Evolutionary conservation across 2,797 vertebrate genomes (phyloP), one percentile per base, ranked within the genome.

Genomic region (Vespertilio murinus): DNA sequence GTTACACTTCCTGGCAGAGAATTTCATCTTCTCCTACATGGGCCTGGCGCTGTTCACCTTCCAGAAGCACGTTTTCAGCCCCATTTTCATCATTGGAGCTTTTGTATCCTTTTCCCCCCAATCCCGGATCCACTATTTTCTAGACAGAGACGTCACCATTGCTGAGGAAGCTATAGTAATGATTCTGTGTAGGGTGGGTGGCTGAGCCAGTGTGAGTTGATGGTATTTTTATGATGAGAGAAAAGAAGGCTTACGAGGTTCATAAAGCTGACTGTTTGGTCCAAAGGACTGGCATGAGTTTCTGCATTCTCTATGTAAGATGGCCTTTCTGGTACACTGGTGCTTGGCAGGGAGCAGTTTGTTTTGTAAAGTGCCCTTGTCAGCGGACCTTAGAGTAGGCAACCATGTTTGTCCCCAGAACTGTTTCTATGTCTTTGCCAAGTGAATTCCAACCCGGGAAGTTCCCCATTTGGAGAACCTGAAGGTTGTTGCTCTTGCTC

Each of bases 11-110:
- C 97, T 99, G 98, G 99, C 99, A 3, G 99, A 99, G 98, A 99
- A 99, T 97, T 99, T 99, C 98, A 99, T 99, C 97, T 99, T 99
- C 98, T 99, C 99, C 93, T 99, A 99, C 95, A 99, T 99, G 99
- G 99, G 99, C 38, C 97, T 99, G 98, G 99, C 99, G 1, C 98
- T 99, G 42, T 99, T 99, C 98, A 99, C 99, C 95, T 99, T 99
- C 98, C 99, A 99, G 99, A 99, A 99, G 96, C 99, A 99, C 18
- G 97, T 99, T 93, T 99, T 99, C 98, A 99, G 98, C 93, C 99
- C 99, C 3, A 95, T 99, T 97, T 99, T 99, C 98, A 99, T 99
- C 94, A 96, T 99, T 9, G 99, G 99, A 81, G 99, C 99, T 96
- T 99, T 99, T 91, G 99, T 99, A 99, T 99, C 99, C 99, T 99